These are phyloP conservation scores for Chionis minor DNA, from an alignment of 2,113 vertebrate species.

Conservation along the genomic window DNA sequence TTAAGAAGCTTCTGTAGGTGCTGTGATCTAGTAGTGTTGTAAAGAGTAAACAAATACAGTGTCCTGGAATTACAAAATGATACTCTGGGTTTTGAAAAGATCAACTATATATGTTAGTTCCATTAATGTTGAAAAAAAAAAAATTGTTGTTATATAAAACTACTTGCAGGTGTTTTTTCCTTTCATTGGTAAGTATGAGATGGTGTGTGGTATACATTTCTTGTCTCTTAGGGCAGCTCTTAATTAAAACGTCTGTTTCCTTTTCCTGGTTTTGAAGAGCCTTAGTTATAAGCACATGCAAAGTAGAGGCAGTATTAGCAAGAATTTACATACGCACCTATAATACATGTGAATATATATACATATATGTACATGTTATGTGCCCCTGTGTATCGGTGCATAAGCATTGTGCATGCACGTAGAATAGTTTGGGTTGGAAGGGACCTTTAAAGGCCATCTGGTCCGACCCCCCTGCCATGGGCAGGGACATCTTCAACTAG, in stretches of 20 bases:
- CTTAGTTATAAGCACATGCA: neutral
- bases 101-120: neutral
- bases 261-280: neutral
- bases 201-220: neutral
- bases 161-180: neutral
- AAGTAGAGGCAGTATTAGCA: neutral
- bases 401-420: neutral
- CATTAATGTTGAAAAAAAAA: neutral
- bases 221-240: neutral
- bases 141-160: neutral
- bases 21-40: neutral
- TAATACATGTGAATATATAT: too few relatives aligned
- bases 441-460: too few relatives aligned
- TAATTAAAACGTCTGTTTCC: neutral
- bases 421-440: neutral
- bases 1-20: neutral
- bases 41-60: neutral
- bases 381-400: neutral
- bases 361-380: neutral
- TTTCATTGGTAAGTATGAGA: neutral
- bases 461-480: too few relatives aligned
- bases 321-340: neutral
- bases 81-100: neutral
- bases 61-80: neutral
- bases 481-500: too few relatives aligned